A percentile compares a stretch with the other conserved stretches of the same genome.
These are phyloP conservation scores for Andrena cerasifolii DNA, from an alignment of 1,140 invertebrate species.

Conservation along the genomic window DNA sequence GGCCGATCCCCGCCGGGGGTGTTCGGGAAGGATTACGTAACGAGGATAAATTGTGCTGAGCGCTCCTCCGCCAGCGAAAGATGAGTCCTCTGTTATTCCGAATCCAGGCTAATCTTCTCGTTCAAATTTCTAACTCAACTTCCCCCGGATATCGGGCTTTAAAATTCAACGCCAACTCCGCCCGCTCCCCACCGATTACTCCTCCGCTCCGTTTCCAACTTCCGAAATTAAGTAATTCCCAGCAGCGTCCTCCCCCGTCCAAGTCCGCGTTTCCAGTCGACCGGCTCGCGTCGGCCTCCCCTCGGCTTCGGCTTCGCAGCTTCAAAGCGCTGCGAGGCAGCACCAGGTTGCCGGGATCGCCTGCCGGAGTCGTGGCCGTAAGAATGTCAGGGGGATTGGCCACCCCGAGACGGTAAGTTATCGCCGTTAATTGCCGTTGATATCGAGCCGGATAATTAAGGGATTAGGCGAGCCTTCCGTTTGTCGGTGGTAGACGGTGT, in stretches of 20 bases:
- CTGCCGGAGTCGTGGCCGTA: not conserved
- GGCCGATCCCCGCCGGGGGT: not conserved
- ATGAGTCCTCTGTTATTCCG: no score
- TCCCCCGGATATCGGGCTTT: not conserved
- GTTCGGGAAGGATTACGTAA: not conserved
- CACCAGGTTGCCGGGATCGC: no score
- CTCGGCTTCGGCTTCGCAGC: no score
- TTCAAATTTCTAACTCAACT: no score
- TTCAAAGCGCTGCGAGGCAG: not conserved
- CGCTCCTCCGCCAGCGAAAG: no score
- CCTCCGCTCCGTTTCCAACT: no score
- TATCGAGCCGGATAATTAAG: constrained; percentile 41
- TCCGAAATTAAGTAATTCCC: constrained; percentile 2
- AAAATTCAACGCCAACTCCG: no score
- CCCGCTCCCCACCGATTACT: no score
- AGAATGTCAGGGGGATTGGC: not conserved
- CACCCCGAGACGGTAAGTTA: not conserved
- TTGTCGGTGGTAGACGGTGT: constrained; percentile 7
- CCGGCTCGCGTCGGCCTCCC: not conserved
- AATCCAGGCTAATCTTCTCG: no score
- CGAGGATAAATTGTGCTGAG: not conserved
- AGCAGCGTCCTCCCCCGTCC: not conserved
- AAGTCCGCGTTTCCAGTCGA: not conserved
- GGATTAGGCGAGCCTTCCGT: constrained; percentile 21
- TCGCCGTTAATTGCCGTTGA: constrained; percentile 12